Base-by-base conservation (phyloP, 1,140 invertebrate species). In the Drosophila melanica region DNA sequence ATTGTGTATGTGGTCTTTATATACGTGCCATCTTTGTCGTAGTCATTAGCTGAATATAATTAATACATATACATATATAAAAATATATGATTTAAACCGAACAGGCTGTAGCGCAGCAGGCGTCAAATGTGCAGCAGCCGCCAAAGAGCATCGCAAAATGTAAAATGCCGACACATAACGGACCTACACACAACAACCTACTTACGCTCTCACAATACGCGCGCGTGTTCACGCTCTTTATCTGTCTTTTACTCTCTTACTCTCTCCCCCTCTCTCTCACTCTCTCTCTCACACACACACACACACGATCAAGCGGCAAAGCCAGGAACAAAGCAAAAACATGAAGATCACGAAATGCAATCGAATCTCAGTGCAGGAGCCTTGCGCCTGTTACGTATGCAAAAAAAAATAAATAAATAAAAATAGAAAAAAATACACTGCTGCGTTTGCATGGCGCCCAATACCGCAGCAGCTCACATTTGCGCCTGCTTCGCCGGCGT, bases 1-100 rank as follows among this genome's bases (percentile, higher is more conserved):
- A 90, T 90, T 90, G 82, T 90, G 86, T 90, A 89, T 90, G 89
- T 90, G 89, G 89, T 90, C 89, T 89, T 90, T 90, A 90, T 90
- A 90, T 90, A 90, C 81, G 89, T 90, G 89, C 89, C 89, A 90
- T 90, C 89, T 90, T 89, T 89, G 71, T 90, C 75, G 71, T 90
- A 90, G 87, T 90, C 87, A 87, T 90, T 89, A 87, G 81, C 81
- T 85, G 81, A 85, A 86, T 80, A 64, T 70, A 55, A 42, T 39
- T 35, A 39, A 54, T 53, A 55, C 33, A 45, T 23, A 60, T 48
- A 66, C 66, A 63, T 63, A 79, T 68, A 66, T 42, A 62, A 11
- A 50, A 44, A 41, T 48, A 60, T 60, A 64, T 54, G 33, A 39
- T 42, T 57, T 30, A 23, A 48, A 39, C 20, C 42, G 60, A 42